Conservation (phyloP, 2,888 invertebrate species). For the Augochlorella aurata region DNA sequence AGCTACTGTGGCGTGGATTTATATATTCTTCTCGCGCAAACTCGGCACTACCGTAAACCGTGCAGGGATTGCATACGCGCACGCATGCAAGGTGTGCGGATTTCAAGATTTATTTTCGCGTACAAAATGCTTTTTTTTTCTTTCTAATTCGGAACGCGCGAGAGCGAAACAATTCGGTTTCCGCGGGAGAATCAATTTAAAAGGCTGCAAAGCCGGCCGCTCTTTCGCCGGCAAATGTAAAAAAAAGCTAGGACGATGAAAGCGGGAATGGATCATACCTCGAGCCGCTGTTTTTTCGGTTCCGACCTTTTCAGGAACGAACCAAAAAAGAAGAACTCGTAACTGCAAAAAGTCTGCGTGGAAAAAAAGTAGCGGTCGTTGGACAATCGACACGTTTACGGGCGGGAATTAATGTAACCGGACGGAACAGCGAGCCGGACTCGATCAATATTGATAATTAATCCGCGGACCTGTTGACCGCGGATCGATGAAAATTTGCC, state of each 20-base stretch:
- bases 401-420: background rate
- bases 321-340: background rate
- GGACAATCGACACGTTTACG: background rate
- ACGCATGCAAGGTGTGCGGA: background rate
- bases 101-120: background rate
- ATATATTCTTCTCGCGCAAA: background rate
- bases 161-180: slow-evolving; percentile 14
- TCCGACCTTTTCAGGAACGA: background rate
- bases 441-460: background rate
- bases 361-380: background rate
- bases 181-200: slow-evolving; percentile 20
- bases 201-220: background rate
- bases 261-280: slow-evolving; percentile 15
- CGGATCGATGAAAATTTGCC: background rate
- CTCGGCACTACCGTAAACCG: no score
- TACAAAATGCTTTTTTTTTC: background rate
- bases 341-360: background rate
- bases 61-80: background rate
- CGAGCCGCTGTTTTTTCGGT: slow-evolving; percentile 9
- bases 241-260: slow-evolving; percentile 11
- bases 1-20: background rate
- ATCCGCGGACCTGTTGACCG: background rate
- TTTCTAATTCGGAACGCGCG: background rate
- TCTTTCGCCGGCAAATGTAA: background rate
- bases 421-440: background rate